These are phyloP conservation scores for Pseudolycoriella hygida DNA, from an alignment of 2,888 invertebrate species.

Conservation along the genomic window DNA sequence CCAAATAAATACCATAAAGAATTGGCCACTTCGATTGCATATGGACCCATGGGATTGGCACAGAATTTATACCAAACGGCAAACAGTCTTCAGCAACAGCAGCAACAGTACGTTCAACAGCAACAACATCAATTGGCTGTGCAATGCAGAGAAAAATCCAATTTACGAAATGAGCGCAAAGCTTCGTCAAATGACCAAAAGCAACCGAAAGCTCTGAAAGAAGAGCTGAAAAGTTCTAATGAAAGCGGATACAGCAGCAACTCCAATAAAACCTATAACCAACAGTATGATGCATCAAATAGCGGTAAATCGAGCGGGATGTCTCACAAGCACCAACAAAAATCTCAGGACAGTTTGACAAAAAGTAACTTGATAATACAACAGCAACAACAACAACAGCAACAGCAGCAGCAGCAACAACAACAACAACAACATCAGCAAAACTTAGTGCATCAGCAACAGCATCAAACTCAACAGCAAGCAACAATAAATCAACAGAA, in stretches of 20 bases:
- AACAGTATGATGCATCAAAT: not conserved
- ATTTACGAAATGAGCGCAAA: constrained; percentile 10
- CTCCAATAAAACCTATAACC: not conserved
- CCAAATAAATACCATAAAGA: constrained; percentile 39
- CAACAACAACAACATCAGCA: constrained; percentile 20
- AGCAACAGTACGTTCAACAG: constrained; percentile 24
- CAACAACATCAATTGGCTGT: constrained; percentile 11
- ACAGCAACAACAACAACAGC: constrained; percentile 14
- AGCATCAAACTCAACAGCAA: constrained; percentile 22
- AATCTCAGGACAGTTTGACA: not conserved
- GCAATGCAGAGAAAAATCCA: constrained; percentile 10
- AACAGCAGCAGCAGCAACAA: constrained; percentile 18
- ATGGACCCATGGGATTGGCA: constrained; percentile 23
- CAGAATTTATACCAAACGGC: constrained; percentile 23
- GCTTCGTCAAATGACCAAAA: constrained; percentile 2
- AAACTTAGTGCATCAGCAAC: constrained; percentile 23
- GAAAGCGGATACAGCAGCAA: not conserved
- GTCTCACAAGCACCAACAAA: not conserved
- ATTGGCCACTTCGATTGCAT: constrained; percentile 27
- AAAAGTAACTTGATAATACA: constrained; percentile 8
- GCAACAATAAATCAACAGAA: constrained; percentile 21
- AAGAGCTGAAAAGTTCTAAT: not conserved
- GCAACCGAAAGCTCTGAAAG: not conserved
- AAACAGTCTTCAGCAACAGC: constrained; percentile 18
- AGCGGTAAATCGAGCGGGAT: not conserved